Base-by-base conservation (phyloP, 35 echinoderm and acorn worm genomes). In the Ptychodera flava region DNA sequence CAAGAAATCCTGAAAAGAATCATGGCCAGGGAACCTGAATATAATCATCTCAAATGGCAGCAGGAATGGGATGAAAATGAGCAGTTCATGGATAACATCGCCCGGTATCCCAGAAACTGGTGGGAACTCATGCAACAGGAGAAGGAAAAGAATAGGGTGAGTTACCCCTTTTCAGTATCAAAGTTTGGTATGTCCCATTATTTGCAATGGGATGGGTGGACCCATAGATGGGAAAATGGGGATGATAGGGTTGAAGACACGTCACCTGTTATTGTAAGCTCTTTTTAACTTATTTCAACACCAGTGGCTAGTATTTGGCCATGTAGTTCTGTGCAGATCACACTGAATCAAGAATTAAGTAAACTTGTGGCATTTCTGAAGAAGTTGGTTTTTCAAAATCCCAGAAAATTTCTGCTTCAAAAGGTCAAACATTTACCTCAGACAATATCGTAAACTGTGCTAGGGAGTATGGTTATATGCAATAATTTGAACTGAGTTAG, bases 11-110 rank as follows among this genome's bases (percentile, higher is more conserved):
- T 99, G 78, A 90, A 90, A 34, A 82, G 96, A 35, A 99, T 99
- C 78, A 78, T 99, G 32, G 96, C 96, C 33, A 87, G 96, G 33
- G 96, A 99, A 36, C 96, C 96, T 1, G 96, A 99, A 80, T 94
- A 94, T 88, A 99, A 99, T 81, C 96, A 94, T 32, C 88, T 92
- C 29, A 30, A 92, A 34, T 99, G 96, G 96, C 87, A 94, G 0
- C 82, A 90, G 64, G 88, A 99, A 78, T 99, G 96, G 96, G 93
- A 99, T 78, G 96, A 99, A 78, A 99, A 99, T 75, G 96, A 99
- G 79, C 33, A 77, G 30, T 99, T 99, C 31, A 99, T 99, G 88
- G 96, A 99, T 81, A 99, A 91, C 91, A 92, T 99, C 79, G 80
- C 90, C 6, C 85, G 96, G 32, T 94, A 90, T 80, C 96, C 96